Base-by-base conservation (phyloP, 64 coral and sea anemone species). In the Actinia equina region DNA sequence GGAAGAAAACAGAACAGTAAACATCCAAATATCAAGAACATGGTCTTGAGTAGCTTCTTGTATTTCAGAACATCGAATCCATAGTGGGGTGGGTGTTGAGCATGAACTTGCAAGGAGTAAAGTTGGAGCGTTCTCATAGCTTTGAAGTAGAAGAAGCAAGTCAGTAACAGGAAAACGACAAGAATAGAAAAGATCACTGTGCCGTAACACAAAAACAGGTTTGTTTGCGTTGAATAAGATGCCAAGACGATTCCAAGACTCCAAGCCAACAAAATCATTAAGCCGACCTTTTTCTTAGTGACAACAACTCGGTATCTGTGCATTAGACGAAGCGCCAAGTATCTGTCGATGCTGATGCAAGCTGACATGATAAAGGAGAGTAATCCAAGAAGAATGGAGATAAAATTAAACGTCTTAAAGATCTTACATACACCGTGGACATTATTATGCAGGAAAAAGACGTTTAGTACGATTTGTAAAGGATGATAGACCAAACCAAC, bases 41-140 rank as follows among this genome's bases (percentile, higher is more conserved):
- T 81, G 2, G 78, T 81, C 42, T 81, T 81, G 7, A 81, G 43
- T 22, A 52, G 42, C 52, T 81, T 81, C 78, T 81, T 81, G 78
- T 81, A 81, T 49, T 81, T 81, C 78, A 81, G 43, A 51, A 81
- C 44, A 81, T 81, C 78, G 45, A 81, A 81, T 17, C 49, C 49
- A 37, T 17, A 0, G 18, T 49, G 20, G 16, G 41, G 44, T 52
- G 44, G 43, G 2, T 46, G 15, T 44, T 81, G 14, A 12, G 7
- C 12, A 3, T 81, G 42, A 18, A 81, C 78, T 81, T 81, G 13
- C 3, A 43, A 49, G 17, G 78, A 17, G 45, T 81, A 81, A 23
- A 44, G 16, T 22, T 81, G 78, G 7, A 81, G 78, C 2, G 78
- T 20, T 22, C 42, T 81, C 17, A 81, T 20, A 16, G 41, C n/a